Evolutionary conservation across 2,797 vertebrate genomes (phyloP), one percentile per base, ranked within the genome.

Genomic region (Betta splendens): DNA sequence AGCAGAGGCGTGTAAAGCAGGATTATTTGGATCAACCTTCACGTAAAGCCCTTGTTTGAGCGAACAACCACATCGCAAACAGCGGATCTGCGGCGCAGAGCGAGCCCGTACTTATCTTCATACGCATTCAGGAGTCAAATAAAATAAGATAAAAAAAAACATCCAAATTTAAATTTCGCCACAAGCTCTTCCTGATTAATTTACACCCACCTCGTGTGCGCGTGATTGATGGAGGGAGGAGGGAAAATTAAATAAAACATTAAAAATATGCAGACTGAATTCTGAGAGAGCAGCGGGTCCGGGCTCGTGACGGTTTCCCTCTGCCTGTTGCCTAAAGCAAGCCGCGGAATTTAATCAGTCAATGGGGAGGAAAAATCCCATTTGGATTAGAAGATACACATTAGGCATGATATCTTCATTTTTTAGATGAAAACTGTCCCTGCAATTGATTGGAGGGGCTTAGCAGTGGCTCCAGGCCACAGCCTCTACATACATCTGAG

Each of bases 311-410:
- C 56, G 50, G 47, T 48, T 74, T 74, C 72, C 10, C 50, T 49
- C 33, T 48, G 50, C 48, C 66, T 60, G 48, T 73, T 40, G 72
- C 81, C 84, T 74, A 31, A 64, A 77, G 81, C 72, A 46, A 73
- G 51, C 51, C 21, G 21, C 46, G 55, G 68, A 78, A 69, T 68
- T 11, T 18, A 75, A 85, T 86, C 73, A 83, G 71, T 71, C 72
- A 75, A 20, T 57, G 28, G 51, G 49, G 58, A 59, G 28, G 58
- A 64, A 72, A 77, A 84, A 66, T 77, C 39, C 47, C 42, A 65
- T 73, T 75, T 53, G 64, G 39, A 48, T 36, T 42, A 40, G 43
- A 56, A 43, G 56, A 75, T 51, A 64, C 58, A 70, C 53, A 65
- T 65, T 73, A 70, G n/a, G 62, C 31, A 33, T 56, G 38, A 67